A percentile compares a stretch with the other conserved stretches of the same genome.
These are phyloP conservation scores for Platysteira castanea DNA, from an alignment of 2,113 vertebrate genomes.

Conservation along the genomic window DNA sequence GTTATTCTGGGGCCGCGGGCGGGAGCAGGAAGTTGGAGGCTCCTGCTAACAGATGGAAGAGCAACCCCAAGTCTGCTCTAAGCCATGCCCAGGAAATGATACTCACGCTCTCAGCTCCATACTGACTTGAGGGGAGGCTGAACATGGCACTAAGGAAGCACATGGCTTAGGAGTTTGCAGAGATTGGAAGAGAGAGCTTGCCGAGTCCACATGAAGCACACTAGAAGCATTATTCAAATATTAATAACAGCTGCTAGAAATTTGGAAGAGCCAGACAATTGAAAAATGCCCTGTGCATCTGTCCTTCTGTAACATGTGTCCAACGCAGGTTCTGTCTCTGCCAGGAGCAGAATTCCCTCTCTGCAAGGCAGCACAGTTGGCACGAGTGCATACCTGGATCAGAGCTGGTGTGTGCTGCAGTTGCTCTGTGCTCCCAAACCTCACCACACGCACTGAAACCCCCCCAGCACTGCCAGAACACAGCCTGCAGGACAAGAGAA, in stretches of 20 bases:
- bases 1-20: not conserved
- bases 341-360: not conserved
- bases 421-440: not conserved
- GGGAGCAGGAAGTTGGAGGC: not conserved
- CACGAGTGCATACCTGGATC: not conserved
- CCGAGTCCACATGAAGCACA: not conserved
- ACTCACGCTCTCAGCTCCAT: not conserved
- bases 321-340: not conserved
- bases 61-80: not conserved
- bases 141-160: not conserved
- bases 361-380: not conserved
- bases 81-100: not conserved
- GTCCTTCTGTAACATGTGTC: not conserved
- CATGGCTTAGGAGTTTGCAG: not conserved
- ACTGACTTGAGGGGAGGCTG: not conserved
- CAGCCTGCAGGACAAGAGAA: not conserved
- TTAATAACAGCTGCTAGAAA: constrained; percentile 13
- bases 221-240: not conserved
- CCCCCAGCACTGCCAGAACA: not conserved
- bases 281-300: not conserved
- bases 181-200: not conserved
- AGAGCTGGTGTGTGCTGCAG: not conserved
- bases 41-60: not conserved
- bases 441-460: not conserved
- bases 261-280: not conserved